phyloP scores from a whole-genome alignment of 1,140 invertebrate genomes.

The Drosophila orosa region DNA sequence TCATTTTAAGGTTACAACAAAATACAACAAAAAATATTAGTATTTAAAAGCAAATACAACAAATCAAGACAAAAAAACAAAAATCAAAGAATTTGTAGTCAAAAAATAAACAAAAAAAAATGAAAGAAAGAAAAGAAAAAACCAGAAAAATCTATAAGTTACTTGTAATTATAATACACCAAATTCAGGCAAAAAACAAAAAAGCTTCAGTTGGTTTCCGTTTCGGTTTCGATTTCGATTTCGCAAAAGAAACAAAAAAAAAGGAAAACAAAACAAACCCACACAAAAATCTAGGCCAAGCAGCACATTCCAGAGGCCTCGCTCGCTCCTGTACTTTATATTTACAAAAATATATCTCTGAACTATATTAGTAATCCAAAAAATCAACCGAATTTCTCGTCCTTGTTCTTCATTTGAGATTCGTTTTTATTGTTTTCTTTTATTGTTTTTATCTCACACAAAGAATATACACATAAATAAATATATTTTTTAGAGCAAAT shows the following conservation, averaged over 20 bases:
- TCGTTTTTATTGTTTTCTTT: background rate
- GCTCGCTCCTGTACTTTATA: constrained; percentile 1
- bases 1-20: constrained; percentile 30
- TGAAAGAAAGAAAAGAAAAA: constrained; percentile 32
- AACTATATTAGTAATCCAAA: constrained; percentile 6
- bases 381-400: constrained; percentile 11
- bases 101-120: constrained; percentile 53
- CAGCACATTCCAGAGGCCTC: constrained; percentile 7
- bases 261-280: background rate
- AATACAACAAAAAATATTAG: constrained; percentile 14
- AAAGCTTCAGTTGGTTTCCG: constrained; percentile 28
- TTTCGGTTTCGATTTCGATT: constrained; percentile 34
- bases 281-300: constrained; percentile 16
- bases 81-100: constrained; percentile 80
- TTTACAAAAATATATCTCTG: background rate
- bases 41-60: constrained; percentile 13
- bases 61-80: constrained; percentile 53
- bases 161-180: constrained; percentile 5
- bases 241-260: constrained; percentile 6
- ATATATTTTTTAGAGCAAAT: constrained; percentile 12
- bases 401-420: constrained; percentile 7
- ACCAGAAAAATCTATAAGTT: constrained; percentile 37
- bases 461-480: background rate
- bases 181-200: constrained; percentile 7
- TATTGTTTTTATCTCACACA: background rate